Conservation (phyloP, 2,797 vertebrate genomes). For the Rhynchonycteris naso region DNA sequence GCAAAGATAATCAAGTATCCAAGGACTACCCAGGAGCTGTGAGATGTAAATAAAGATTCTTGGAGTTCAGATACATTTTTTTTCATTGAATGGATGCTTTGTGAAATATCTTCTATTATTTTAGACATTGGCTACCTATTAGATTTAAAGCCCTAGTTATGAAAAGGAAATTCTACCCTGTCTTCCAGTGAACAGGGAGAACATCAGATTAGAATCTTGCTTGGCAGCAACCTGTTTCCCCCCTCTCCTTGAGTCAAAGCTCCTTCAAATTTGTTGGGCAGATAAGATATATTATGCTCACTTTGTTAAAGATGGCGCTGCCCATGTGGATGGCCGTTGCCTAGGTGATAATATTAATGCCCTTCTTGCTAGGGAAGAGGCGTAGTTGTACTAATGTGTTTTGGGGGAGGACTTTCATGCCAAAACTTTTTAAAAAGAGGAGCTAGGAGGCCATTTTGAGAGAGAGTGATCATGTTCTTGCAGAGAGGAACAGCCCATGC, state of each 20-base stretch:
- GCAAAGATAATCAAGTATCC: not conserved
- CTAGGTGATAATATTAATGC: too few species aligned
- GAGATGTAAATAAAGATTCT: constrained; percentile 16
- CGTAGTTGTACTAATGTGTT: too few species aligned
- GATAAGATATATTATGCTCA: too few species aligned
- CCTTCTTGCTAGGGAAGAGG: too few species aligned
- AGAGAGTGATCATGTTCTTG: too few species aligned
- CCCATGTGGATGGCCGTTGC: too few species aligned
- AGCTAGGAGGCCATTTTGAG: too few species aligned
- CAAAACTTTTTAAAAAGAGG: too few species aligned
- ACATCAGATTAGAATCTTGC: not conserved
- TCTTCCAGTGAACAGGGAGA: not conserved
- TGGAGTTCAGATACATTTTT: not conserved
- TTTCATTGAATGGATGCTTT: not conserved
- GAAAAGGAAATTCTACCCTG: not conserved
- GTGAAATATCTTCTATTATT: not conserved
- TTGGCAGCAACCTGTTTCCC: not conserved
- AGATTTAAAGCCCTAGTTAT: not conserved
- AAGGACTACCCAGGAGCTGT: not conserved
- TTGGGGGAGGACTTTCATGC: too few species aligned
- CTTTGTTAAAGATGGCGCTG: too few species aligned
- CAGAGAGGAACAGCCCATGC: too few species aligned
- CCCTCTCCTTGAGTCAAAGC: not conserved
- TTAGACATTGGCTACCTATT: not conserved
- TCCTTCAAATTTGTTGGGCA: not conserved